These are phyloP conservation scores for Drosophila borealis DNA, from an alignment of 2,888 invertebrate species.

Conservation along the genomic window DNA sequence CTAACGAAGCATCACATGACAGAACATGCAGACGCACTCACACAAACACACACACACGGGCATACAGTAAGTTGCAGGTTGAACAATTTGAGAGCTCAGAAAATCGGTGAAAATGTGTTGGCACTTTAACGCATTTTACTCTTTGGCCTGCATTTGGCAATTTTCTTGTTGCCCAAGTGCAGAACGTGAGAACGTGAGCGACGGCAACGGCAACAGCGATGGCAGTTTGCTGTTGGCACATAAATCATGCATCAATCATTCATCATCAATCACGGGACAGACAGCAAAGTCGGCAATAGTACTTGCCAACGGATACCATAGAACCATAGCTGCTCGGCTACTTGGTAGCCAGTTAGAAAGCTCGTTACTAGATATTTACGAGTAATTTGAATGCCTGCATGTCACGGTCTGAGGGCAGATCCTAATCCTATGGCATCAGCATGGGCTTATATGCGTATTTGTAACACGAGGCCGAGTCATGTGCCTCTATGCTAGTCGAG, in stretches of 20 bases:
- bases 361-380: constrained; percentile 49
- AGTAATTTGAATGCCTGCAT: constrained; percentile 58
- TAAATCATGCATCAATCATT: constrained; percentile 74
- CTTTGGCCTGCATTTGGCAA: constrained; percentile 45
- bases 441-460: constrained; percentile 4
- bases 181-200: not conserved
- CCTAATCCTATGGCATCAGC: constrained; percentile 22
- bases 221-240: constrained; percentile 39
- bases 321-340: not conserved
- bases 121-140: constrained; percentile 62
- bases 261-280: constrained; percentile 68
- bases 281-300: constrained; percentile 8
- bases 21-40: constrained; percentile 46
- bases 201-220: not conserved
- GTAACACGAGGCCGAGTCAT: constrained; percentile 19
- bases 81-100: constrained; percentile 30
- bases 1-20: constrained; percentile 66
- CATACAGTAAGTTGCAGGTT: constrained; percentile 29
- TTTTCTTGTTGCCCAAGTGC: constrained; percentile 1
- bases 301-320: constrained; percentile 5
- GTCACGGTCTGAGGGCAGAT: constrained; percentile 17
- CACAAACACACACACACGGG: not conserved
- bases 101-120: constrained; percentile 47
- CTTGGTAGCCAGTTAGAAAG: constrained; percentile 8
- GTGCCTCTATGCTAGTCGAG: constrained; percentile 14